phyloP scores from a whole-genome alignment of 2,113 vertebrate species.

The Phalacrocorax carbo region DNA sequence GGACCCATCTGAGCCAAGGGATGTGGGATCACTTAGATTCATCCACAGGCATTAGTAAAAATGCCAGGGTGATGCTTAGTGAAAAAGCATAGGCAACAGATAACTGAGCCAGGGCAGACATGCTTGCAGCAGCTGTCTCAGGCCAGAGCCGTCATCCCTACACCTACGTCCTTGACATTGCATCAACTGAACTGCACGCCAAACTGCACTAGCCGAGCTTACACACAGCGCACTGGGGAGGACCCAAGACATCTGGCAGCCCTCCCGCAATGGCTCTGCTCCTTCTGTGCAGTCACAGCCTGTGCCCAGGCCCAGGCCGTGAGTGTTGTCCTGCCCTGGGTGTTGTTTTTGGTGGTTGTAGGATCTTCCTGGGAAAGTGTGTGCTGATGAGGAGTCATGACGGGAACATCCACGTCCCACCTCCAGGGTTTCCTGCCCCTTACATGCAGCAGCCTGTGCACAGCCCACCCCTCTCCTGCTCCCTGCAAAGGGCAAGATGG shows the following conservation, averaged over 20 bases:
- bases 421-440: neutral
- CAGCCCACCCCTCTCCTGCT: neutral
- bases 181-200: rapidly evolving
- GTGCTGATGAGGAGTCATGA: rapidly evolving
- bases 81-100: neutral
- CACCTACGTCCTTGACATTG: neutral
- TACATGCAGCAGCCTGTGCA: neutral
- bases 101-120: neutral
- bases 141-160: neutral
- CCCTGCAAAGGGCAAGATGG: neutral
- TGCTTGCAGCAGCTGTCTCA: neutral
- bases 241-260: rapidly evolving
- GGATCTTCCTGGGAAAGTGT: neutral
- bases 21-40: neutral
- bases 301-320: neutral
- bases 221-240: rapidly evolving
- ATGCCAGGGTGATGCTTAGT: neutral
- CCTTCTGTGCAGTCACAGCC: neutral
- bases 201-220: neutral
- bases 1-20: neutral
- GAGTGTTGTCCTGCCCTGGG: neutral
- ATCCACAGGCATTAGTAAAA: neutral
- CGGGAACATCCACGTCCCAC: neutral
- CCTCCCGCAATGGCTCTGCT: neutral
- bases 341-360: neutral